A percentile compares a stretch with the other conserved stretches of the same genome.
phyloP scores from a whole-genome alignment of 2,888 invertebrate species.

The Athalia rosae region DNA sequence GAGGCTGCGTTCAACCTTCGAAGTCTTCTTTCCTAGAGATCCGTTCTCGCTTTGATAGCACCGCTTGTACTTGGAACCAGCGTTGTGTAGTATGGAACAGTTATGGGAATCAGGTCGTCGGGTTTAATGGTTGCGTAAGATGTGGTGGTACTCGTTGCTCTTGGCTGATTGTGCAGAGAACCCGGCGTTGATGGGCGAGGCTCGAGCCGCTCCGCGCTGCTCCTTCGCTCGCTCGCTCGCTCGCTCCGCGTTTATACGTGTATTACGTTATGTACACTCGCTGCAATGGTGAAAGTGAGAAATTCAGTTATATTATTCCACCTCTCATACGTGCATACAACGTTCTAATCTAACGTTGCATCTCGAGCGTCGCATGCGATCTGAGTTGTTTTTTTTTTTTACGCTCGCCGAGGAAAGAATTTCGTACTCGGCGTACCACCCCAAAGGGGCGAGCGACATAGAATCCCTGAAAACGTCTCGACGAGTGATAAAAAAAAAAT shows the following conservation, averaged over 20 bases:
- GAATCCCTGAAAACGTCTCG: no score
- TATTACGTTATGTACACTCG: not conserved
- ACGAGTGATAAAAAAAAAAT: not conserved
- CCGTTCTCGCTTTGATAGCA: slow-evolving; percentile 29
- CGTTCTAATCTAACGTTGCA: not conserved
- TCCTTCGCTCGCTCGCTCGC: not conserved
- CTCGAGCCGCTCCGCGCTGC: slow-evolving; percentile 49
- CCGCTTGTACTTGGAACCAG: slow-evolving; percentile 55
- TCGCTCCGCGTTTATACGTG: not conserved
- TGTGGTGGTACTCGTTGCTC: slow-evolving; percentile 20
- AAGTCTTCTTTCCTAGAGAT: not conserved
- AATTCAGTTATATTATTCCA: slow-evolving; percentile 51
- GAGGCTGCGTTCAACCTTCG: slow-evolving; percentile 17
- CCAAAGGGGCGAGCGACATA: no score
- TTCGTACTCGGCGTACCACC: no score
- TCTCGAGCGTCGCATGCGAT: no score
- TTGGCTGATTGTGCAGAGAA: slow-evolving; percentile 32
- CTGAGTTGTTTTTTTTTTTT: no score
- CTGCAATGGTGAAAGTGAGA: slow-evolving; percentile 64
- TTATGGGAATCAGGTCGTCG: slow-evolving; percentile 69
- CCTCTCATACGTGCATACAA: not conserved
- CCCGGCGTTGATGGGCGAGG: slow-evolving; percentile 63
- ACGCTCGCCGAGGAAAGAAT: no score
- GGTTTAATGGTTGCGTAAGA: slow-evolving; percentile 60
- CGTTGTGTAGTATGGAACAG: slow-evolving; percentile 54